phyloP scores from a whole-genome alignment of 53 echinoderm and acorn worm genomes.

The Arbacia lixula region DNA sequence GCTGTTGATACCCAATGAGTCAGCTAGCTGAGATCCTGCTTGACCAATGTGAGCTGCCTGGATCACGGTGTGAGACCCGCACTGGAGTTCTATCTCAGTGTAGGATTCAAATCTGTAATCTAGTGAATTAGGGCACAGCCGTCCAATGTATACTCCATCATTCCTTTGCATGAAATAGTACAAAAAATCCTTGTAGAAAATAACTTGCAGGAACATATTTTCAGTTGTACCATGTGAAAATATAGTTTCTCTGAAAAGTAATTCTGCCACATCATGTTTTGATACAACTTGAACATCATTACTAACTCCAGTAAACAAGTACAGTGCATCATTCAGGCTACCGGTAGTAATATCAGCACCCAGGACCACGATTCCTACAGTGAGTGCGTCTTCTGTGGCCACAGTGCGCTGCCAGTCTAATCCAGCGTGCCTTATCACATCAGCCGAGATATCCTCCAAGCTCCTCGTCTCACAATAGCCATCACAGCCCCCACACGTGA shows the following conservation, averaged over 20 bases:
- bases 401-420: background rate
- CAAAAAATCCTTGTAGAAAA: background rate
- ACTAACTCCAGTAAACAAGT: conserved; percentile 21
- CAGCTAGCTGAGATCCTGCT: too few species aligned
- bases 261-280: background rate
- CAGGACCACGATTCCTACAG: conserved; percentile 13
- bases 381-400: background rate
- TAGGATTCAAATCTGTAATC: too few species aligned
- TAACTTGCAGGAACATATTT: background rate
- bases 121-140: too few species aligned
- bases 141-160: too few species aligned
- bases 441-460: conserved; percentile 16
- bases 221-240: background rate
- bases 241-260: background rate
- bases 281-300: background rate
- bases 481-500: conserved; percentile 36
- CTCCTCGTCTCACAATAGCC: conserved; percentile 47
- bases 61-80: too few species aligned
- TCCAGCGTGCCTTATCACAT: background rate
- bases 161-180: background rate
- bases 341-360: background rate
- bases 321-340: background rate
- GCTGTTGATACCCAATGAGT: too few species aligned
- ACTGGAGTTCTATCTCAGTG: too few species aligned
- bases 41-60: too few species aligned